phyloP scores from a whole-genome alignment of 1,140 invertebrate species.

The Drosophila guanche region DNA sequence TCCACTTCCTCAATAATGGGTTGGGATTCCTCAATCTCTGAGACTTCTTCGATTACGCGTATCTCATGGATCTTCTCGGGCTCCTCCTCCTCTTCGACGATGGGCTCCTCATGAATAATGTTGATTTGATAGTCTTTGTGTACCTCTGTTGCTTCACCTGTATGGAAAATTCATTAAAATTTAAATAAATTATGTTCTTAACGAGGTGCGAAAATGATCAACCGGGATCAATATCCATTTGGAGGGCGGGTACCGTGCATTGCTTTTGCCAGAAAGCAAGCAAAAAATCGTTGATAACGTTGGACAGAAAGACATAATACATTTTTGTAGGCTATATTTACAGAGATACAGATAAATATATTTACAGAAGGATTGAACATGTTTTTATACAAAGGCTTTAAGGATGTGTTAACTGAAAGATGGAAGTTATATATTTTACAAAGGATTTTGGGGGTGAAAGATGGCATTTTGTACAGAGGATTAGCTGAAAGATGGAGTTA shows the following conservation, averaged over 20 bases:
- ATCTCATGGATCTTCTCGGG: slow-evolving; percentile 66
- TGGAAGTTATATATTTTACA: slow-evolving; percentile 25
- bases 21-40: slow-evolving; percentile 63
- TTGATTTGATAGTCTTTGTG: slow-evolving; percentile 74
- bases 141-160: slow-evolving; percentile 72
- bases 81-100: slow-evolving; percentile 53
- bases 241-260: slow-evolving; percentile 47
- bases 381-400: slow-evolving; percentile 17
- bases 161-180: slow-evolving; percentile 49
- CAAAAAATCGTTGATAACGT: slow-evolving; percentile 41
- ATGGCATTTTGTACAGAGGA: background rate
- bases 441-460: background rate
- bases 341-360: slow-evolving; percentile 28
- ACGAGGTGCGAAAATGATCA: background rate
- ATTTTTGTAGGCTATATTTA: slow-evolving; percentile 52
- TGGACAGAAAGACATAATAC: slow-evolving; percentile 55
- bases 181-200: slow-evolving; percentile 32
- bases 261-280: slow-evolving; percentile 67
- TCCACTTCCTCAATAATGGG: slow-evolving; percentile 71
- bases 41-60: slow-evolving; percentile 67
- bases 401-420: slow-evolving; percentile 2
- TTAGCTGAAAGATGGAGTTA: background rate
- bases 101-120: slow-evolving; percentile 72
- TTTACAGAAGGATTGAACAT: too few relatives aligned
- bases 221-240: background rate